These are phyloP conservation scores for Epicauta chinensis DNA, from an alignment of 1,140 invertebrate species.

Conservation along the genomic window DNA sequence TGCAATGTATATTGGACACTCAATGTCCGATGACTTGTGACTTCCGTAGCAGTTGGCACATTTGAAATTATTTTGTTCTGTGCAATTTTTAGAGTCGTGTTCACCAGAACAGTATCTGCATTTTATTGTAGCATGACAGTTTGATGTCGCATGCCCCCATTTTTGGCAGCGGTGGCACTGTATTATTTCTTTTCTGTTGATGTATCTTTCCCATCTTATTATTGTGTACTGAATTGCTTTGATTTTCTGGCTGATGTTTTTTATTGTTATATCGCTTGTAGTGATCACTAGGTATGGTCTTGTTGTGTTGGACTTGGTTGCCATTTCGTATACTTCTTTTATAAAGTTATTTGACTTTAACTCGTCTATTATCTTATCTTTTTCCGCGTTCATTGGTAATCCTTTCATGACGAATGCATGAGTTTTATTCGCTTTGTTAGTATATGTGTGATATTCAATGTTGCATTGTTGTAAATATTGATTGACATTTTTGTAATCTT, in stretches of 20 bases:
- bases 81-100: conserved; percentile 31
- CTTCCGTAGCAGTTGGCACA: conserved; percentile 29
- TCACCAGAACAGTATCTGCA: conserved; percentile 36
- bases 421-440: conserved; percentile 7
- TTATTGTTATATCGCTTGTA: neutral
- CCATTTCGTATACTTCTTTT: neutral
- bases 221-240: conserved; percentile 33
- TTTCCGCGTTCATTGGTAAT: neutral
- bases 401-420: conserved; percentile 14
- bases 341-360: neutral
- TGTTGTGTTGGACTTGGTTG: neutral
- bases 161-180: conserved; percentile 36
- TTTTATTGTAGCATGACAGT: conserved; percentile 25
- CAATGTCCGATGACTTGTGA: conserved; percentile 24
- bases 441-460: too few species aligned
- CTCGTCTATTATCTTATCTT: conserved; percentile 3
- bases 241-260: conserved; percentile 16
- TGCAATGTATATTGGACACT: conserved; percentile 9
- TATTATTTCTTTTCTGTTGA: too few species aligned
- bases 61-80: conserved; percentile 13
- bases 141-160: conserved; percentile 33
- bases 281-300: conserved; percentile 14
- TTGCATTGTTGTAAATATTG: too few species aligned
- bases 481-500: too few species aligned
- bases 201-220: too few species aligned